Evolutionary conservation across 2,888 invertebrate species (phyloP).

Genomic region (Brachypalpus laphriformis): DNA sequence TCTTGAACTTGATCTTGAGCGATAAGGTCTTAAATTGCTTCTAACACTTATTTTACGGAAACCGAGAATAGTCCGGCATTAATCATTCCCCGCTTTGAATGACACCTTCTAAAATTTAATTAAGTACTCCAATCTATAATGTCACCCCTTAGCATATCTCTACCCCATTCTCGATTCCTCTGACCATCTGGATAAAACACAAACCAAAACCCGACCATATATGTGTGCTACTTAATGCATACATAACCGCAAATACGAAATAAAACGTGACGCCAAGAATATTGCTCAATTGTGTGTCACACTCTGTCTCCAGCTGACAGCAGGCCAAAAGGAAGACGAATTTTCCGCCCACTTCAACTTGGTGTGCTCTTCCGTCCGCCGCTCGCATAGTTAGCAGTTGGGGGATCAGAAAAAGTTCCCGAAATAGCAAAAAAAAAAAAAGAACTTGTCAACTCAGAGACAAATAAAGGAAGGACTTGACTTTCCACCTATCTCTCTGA

Average conservation of each 20-base stretch:
- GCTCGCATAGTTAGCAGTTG: neutral
- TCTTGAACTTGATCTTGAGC: too few relatives aligned
- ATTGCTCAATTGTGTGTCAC: slow-evolving; percentile 74
- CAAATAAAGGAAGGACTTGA: slow-evolving; percentile 66
- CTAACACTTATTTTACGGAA: too few relatives aligned
- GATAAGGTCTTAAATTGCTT: too few relatives aligned
- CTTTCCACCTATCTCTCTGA: slow-evolving; percentile 51
- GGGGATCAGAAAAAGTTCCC: slow-evolving; percentile 41
- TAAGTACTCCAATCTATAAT: slow-evolving; percentile 27
- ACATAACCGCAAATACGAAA: slow-evolving; percentile 69
- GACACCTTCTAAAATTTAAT: slow-evolving; percentile 34
- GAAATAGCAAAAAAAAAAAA: neutral
- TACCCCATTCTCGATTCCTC: neutral
- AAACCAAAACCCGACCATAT: slow-evolving; percentile 12
- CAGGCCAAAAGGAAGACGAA: slow-evolving; percentile 57
- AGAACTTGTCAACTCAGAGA: slow-evolving; percentile 59
- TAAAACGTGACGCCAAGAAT: slow-evolving; percentile 73
- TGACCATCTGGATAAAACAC: slow-evolving; percentile 17
- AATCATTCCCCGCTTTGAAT: neutral
- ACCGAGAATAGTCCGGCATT: neutral
- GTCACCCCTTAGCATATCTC: neutral
- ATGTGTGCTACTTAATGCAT: slow-evolving; percentile 20
- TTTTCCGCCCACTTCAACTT: slow-evolving; percentile 60
- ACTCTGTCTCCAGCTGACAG: slow-evolving; percentile 69
- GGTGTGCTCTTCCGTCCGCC: slow-evolving; percentile 12